Evolutionary conservation across 2,888 invertebrate genomes (phyloP), one percentile per base, ranked within the genome.

Genomic region (Pilophorus perplexus): DNA sequence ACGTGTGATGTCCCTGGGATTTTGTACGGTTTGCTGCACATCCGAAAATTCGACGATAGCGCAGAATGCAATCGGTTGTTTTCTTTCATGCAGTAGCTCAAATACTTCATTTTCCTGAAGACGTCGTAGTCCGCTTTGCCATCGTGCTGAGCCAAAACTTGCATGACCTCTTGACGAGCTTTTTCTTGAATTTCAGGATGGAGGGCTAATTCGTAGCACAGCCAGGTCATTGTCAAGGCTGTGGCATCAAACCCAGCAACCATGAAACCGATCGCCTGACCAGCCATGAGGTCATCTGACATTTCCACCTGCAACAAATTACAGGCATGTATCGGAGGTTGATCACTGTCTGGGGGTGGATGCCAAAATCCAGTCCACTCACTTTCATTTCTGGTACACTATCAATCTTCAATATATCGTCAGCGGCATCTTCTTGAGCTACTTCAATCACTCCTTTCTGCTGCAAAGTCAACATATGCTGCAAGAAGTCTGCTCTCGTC

Each of bases 211-310:
- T 81, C 79, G 71, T 82, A 83, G 0, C 82, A 77, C 0, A 80
- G 76, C 68, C 82, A 84, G 68, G 82, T 79, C 2, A 86, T 79
- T 0, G 83, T 81, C 0, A 84, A 80, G 0, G 85, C 84, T 0
- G 84, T 83, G 0, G 86, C 84, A 74, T 84, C 84, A 70, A 85
- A 83, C 0, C 86, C 86, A 12, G 84, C 84, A 12, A 82, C 75
- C 77, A 83, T 81, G 73, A 84, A 84, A 16, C 83, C 73, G 75
- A 83, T 80, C 0, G 81, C 79, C 71, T 80, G 80, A 0, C 80
- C 79, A 0, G 78, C 78, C 12, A 80, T 71, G 22, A 44, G n/a
- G 2, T 44, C 44, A n/a, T 44, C 44, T 1, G 44, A 44, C 44
- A 44, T 44, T 20, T 44, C 44, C 1, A n/a, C n/a, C n/a, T n/a